Evolutionary conservation across 2,888 invertebrate genomes (phyloP).

Genomic region (Drosophila neotestacea): DNA sequence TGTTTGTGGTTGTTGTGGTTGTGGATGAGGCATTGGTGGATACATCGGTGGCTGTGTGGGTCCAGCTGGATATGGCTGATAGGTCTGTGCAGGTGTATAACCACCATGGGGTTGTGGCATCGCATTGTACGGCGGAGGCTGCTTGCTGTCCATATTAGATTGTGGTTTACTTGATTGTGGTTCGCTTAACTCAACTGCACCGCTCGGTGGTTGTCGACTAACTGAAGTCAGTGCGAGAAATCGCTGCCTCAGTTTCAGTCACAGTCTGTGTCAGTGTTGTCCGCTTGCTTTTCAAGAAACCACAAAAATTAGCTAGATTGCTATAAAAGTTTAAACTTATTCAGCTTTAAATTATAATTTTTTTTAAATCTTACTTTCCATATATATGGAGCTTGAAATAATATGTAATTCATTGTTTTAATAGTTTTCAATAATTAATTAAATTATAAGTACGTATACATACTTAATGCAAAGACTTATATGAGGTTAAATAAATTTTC

Average conservation of each 20-base stretch:
- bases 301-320: no score
- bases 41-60: slow-evolving; percentile 72
- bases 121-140: slow-evolving; percentile 81
- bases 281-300: no score
- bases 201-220: slow-evolving; percentile 34
- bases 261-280: background rate
- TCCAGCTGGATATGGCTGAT: slow-evolving; percentile 74
- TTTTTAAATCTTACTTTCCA: no score
- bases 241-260: background rate
- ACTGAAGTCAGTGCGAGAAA: slow-evolving; percentile 42
- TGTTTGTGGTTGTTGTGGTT: slow-evolving; percentile 60
- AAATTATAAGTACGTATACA: no score
- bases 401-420: no score
- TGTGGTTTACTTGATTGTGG: background rate
- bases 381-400: no score
- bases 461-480: no score
- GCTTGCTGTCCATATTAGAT: slow-evolving; percentile 62
- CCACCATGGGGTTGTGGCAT: slow-evolving; percentile 52
- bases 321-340: no score
- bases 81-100: slow-evolving; percentile 81
- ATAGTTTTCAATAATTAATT: no score
- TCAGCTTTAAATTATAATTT: no score
- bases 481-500: no score
- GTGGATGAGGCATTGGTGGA: slow-evolving; percentile 59
- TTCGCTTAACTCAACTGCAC: slow-evolving; percentile 36